phyloP scores from a whole-genome alignment of 2,113 vertebrate genomes.

The Acrocephalus arundinaceus region DNA sequence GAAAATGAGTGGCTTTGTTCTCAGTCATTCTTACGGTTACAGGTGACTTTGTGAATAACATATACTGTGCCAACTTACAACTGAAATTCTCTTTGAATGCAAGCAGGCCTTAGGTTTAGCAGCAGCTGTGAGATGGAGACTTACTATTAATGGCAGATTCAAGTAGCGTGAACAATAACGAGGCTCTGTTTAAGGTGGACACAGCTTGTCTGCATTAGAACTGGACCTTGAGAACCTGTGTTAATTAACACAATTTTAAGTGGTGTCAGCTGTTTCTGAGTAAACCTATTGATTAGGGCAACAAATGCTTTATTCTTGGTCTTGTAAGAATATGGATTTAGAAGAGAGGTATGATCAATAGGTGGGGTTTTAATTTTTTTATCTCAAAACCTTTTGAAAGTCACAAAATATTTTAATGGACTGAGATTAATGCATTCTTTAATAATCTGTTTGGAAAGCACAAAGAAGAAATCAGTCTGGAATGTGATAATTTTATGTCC shows the following conservation, averaged over 20 bases:
- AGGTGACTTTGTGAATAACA: neutral
- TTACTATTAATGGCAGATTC: slow-evolving; percentile 6
- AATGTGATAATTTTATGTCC: neutral
- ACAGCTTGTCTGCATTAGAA: neutral
- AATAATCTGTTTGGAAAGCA: neutral
- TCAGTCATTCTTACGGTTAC: neutral
- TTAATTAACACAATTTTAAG: neutral
- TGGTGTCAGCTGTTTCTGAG: neutral
- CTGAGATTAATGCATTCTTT: neutral
- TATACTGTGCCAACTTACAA: neutral
- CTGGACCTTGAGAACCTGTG: neutral
- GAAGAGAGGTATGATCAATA: neutral
- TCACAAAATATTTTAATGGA: neutral
- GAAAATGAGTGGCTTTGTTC: neutral
- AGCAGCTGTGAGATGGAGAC: slow-evolving; percentile 3
- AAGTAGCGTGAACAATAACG: neutral
- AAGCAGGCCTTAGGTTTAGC: neutral
- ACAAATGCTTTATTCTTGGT: neutral
- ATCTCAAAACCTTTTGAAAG: neutral
- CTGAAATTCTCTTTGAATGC: neutral
- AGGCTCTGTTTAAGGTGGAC: neutral
- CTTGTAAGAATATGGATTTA: neutral
- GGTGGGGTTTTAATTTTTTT: neutral
- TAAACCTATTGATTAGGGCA: neutral
- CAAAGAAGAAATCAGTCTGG: neutral